Conservation (phyloP, 2,888 invertebrate genomes). For the Trichacis sp. region DNA sequence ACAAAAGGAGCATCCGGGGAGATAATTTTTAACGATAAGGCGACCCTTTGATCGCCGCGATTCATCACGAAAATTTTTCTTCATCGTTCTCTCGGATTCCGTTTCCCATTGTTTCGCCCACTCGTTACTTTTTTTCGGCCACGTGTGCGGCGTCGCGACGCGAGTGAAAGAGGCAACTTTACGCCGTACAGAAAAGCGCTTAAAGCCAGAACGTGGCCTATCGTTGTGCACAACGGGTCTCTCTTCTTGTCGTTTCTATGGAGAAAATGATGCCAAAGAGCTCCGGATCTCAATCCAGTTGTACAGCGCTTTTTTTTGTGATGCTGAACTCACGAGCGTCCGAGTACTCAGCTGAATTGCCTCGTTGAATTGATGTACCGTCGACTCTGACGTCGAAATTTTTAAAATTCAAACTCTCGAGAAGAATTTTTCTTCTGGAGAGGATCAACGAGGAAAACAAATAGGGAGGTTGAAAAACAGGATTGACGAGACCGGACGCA, state of each 20-base stretch:
- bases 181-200: slow-evolving; percentile 40
- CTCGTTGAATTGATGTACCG: slow-evolving; percentile 26
- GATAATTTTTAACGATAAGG: slow-evolving; percentile 41
- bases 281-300: slow-evolving; percentile 58
- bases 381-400: slow-evolving; percentile 25
- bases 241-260: slow-evolving; percentile 47
- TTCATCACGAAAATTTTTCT: slow-evolving; percentile 38
- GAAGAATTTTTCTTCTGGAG: too few species aligned
- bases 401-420: too few species aligned
- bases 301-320: slow-evolving; percentile 35
- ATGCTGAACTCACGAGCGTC: slow-evolving; percentile 30
- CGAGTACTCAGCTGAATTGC: slow-evolving; percentile 34
- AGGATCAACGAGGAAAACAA: too few species aligned
- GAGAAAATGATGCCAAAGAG: slow-evolving; percentile 64
- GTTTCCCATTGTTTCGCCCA: slow-evolving; percentile 43
- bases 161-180: slow-evolving; percentile 25
- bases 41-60: slow-evolving; percentile 39
- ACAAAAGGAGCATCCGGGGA: too few species aligned
- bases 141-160: slow-evolving; percentile 40
- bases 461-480: too few species aligned
- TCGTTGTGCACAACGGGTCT: slow-evolving; percentile 37
- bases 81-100: slow-evolving; percentile 28
- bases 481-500: slow-evolving; percentile 44
- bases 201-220: slow-evolving; percentile 42
- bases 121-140: slow-evolving; percentile 31